phyloP scores from a whole-genome alignment of 2,888 invertebrate genomes.

The Melanargia galathea region DNA sequence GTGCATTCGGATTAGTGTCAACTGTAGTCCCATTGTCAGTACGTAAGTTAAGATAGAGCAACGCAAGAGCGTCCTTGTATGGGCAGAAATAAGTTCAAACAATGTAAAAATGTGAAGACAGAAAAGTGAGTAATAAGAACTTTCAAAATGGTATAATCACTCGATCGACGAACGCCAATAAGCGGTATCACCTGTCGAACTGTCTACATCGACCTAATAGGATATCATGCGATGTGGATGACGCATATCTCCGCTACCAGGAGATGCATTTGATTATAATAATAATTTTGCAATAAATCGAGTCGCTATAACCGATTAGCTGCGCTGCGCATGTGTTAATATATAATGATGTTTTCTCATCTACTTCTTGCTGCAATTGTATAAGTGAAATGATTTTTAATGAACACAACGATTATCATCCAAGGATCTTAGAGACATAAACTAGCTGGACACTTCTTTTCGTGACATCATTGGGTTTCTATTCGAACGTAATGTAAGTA shows the following conservation, averaged over 20 bases:
- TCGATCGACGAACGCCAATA: conserved; percentile 36
- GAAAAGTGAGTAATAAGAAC: conserved; percentile 24
- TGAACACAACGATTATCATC: background rate
- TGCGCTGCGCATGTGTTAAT: background rate
- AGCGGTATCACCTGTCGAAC: conserved; percentile 40
- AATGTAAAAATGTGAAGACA: conserved; percentile 23
- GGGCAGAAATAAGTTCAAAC: conserved; percentile 27
- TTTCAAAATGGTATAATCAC: conserved; percentile 25
- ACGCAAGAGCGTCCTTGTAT: conserved; percentile 44
- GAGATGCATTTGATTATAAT: conserved; percentile 39
- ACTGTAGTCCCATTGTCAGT: conserved; percentile 50
- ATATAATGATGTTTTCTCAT: background rate
- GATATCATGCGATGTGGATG: conserved; percentile 37
- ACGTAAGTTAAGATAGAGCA: conserved; percentile 49
- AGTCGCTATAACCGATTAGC: conserved; percentile 19
- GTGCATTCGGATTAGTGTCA: conserved; percentile 58
- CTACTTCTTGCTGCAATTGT: background rate
- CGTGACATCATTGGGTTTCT: background rate
- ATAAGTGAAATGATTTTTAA: background rate
- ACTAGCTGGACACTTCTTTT: background rate
- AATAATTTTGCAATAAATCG: conserved; percentile 35
- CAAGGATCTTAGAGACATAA: background rate
- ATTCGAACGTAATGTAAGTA: background rate
- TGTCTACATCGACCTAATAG: conserved; percentile 41
- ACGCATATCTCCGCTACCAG: conserved; percentile 40